Evolutionary conservation across 2,797 vertebrate genomes (phyloP).

Genomic region (Macropus fuliginosus): DNA sequence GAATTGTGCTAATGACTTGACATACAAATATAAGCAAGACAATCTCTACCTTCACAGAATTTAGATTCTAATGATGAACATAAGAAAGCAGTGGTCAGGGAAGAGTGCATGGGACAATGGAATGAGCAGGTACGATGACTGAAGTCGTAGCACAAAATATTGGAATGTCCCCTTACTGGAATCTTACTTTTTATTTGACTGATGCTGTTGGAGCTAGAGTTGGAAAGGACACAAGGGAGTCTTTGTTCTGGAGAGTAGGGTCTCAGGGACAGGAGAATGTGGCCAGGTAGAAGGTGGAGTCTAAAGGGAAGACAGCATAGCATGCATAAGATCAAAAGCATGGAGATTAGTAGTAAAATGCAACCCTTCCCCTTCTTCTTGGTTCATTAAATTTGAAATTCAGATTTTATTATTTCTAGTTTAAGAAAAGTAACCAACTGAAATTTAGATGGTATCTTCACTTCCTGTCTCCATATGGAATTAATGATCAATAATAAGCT

Average conservation of each 20-base stretch:
- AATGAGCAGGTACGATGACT: not conserved
- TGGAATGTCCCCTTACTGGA: not conserved
- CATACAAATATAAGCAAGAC: constrained; percentile 13
- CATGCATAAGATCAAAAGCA: not conserved
- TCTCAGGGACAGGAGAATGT: not conserved
- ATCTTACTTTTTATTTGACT: not conserved
- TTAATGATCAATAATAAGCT: constrained; percentile 84
- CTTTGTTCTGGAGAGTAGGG: not conserved
- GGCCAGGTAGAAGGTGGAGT: not conserved
- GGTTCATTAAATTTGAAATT: constrained; percentile 87
- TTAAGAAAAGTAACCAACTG: constrained; percentile 87
- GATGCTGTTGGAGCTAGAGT: not conserved
- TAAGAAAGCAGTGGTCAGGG: not conserved
- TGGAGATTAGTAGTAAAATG: not conserved
- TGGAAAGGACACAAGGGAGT: not conserved
- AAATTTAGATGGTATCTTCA: constrained; percentile 88
- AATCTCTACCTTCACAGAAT: not conserved
- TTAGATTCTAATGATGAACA: not conserved
- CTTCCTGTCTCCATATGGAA: constrained; percentile 86
- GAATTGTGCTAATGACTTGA: not conserved
- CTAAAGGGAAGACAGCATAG: not conserved
- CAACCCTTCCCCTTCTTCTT: not conserved
- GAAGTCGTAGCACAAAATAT: not conserved
- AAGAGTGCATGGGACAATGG: not conserved
- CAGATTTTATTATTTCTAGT: constrained; percentile 83